A percentile compares a stretch with the other conserved stretches of the same genome.
Evolutionary conservation across 2,888 invertebrate species (phyloP).

Genomic region (Galerucella nymphaeae): DNA sequence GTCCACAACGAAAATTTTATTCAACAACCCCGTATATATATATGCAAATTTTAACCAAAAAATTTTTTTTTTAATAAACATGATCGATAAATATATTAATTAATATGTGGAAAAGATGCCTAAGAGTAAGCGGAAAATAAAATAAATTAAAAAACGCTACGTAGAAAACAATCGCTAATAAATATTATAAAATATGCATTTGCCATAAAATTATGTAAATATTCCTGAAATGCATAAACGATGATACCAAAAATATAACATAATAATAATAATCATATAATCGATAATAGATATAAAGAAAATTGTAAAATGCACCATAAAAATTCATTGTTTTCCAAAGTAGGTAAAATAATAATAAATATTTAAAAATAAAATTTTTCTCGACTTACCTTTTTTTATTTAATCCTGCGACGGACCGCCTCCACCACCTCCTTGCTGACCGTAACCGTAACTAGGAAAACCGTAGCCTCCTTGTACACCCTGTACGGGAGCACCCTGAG

Average conservation of each 20-base stretch:
- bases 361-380: slow-evolving; percentile 38
- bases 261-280: slow-evolving; percentile 21
- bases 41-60: not conserved
- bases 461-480: slow-evolving; percentile 63
- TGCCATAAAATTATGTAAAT: slow-evolving; percentile 33
- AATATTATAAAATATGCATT: slow-evolving; percentile 37
- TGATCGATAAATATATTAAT: not conserved
- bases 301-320: slow-evolving; percentile 22
- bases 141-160: slow-evolving; percentile 41
- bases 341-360: slow-evolving; percentile 45
- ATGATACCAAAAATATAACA: slow-evolving; percentile 36
- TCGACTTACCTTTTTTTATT: slow-evolving; percentile 38
- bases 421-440: slow-evolving; percentile 52
- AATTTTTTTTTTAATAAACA: not conserved
- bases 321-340: slow-evolving; percentile 52
- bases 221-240: slow-evolving; percentile 50
- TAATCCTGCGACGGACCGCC: slow-evolving; percentile 48
- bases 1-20: slow-evolving; percentile 30
- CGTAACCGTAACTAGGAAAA: slow-evolving; percentile 65
- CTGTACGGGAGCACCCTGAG: slow-evolving; percentile 57
- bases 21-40: not conserved
- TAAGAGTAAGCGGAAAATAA: slow-evolving; percentile 20
- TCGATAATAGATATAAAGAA: slow-evolving; percentile 35
- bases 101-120: slow-evolving; percentile 32
- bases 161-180: slow-evolving; percentile 49